Base-by-base conservation (phyloP, 1,140 invertebrate species). In the Pantala flavescens region DNA sequence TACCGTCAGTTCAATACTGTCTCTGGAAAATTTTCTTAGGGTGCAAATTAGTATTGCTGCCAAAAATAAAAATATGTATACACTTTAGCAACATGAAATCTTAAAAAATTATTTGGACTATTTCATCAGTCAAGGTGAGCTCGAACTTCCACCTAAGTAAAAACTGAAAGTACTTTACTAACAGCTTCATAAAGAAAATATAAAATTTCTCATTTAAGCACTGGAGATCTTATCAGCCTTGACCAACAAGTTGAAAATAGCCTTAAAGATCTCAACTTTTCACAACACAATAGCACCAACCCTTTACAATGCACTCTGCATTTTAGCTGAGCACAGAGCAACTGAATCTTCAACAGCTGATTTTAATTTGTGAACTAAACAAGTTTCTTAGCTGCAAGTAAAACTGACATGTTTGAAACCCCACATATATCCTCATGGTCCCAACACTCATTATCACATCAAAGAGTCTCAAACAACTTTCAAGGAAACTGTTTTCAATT, bases 371-470 rank as follows among this genome's bases (percentile, higher is more conserved):
- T 1, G 49, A 63, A 21, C 49, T 7, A 63, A 63, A 63, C 49
- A 63, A 63, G 14, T 63, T 63, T 21, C 49, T 63, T 63, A 19
- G n/a, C 49, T 63, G 49, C 28, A 36, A 36, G 28, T 36, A 36
- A 36, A 36, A 36, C 49, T 63, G 49, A 63, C 49, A 14, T 19
- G 49, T 63, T 21, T 16, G 49, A 63, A 63, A 63, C 49, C 12
- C 12, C n/a, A 19, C n/a, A 21, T 16, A 16, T 12, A 63, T 21
- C 14, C 49, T 63, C 49, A 63, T 63, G 49, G 49, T 63, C 49
- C 49, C 49, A 63, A 19, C 49, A 63, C 49, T 63, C 49, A 63
- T 63, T 63, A 63, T 63, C 49, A 63, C 49, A 63, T 63, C 49
- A 19, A 21, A 63, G 49, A 63, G n/a, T 63, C 14, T 21, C 49